Percentiles rank a stretch among this genome's conserved stretches.
Conservation (phyloP, 2,888 invertebrate genomes). For the Dendrolimus pini region DNA sequence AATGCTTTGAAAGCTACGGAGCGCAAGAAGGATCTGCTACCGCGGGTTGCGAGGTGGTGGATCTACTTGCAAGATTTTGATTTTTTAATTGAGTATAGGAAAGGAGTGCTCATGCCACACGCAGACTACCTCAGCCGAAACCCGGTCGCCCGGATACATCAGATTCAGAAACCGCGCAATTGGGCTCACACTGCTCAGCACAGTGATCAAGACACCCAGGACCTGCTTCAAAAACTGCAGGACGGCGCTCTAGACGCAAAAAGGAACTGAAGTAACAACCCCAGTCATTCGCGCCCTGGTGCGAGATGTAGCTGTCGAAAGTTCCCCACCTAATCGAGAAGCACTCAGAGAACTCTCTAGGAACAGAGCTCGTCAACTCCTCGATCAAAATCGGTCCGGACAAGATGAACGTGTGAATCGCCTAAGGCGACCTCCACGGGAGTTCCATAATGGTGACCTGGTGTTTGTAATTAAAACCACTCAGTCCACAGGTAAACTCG, state of each 20-base stretch:
- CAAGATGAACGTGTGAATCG: no score
- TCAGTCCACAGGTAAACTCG: constrained; percentile 15
- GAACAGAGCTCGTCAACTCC: no score
- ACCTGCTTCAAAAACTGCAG: constrained; percentile 12
- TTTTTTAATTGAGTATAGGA: constrained; percentile 18
- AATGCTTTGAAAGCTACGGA: constrained; percentile 20
- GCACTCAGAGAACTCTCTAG: not conserved
- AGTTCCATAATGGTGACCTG: constrained; percentile 6
- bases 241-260: constrained; percentile 16
- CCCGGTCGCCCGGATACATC: constrained; percentile 6
- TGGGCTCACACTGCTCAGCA: constrained; percentile 19
- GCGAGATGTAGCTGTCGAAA: constrained; percentile 11
- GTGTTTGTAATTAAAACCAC: constrained; percentile 16
- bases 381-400: no score
- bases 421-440: no score
- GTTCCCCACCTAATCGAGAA: constrained; percentile 5
- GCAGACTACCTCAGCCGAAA: constrained; percentile 19
- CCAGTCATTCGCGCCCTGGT: constrained; percentile 11
- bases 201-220: constrained; percentile 17
- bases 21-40: constrained; percentile 19
- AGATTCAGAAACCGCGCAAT: constrained; percentile 6
- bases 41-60: constrained; percentile 23
- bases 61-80: constrained; percentile 20
- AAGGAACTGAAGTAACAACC: constrained; percentile 11
- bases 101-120: constrained; percentile 16